phyloP scores from a whole-genome alignment of 2,797 vertebrate genomes.

The Myotis vivesi region DNA sequence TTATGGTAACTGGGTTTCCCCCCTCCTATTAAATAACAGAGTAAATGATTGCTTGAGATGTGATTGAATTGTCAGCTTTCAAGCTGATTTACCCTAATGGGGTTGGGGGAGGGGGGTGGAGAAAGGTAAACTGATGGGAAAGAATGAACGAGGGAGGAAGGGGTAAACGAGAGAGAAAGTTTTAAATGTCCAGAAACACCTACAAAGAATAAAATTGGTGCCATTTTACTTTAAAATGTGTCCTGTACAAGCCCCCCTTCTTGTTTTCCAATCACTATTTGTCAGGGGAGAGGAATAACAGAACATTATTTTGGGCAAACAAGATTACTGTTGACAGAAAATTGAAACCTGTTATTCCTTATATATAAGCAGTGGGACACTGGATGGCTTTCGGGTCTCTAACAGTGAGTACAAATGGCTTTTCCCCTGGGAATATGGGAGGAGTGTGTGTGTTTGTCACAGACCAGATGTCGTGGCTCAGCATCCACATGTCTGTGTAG shows the following conservation, averaged over 20 bases:
- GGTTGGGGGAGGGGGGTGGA: not conserved
- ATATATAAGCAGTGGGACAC: slow-evolving; percentile 2
- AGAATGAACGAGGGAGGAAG: not conserved
- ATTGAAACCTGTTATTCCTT: not conserved
- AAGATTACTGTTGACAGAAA: slow-evolving; percentile 55
- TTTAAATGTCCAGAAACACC: slow-evolving; percentile 22
- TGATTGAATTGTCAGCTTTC: slow-evolving; percentile 75
- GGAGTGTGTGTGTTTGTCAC: not conserved
- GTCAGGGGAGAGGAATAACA: not conserved
- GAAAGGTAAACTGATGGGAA: not conserved
- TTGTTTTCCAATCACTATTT: not conserved
- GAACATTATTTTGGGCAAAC: slow-evolving; percentile 49
- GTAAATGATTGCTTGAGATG: slow-evolving; percentile 71
- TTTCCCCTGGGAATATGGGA: slow-evolving; percentile 26
- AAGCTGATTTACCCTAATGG: slow-evolving; percentile 63
- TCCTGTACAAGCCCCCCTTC: not conserved
- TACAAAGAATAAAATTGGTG: not conserved
- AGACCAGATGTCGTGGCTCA: not conserved
- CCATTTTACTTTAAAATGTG: slow-evolving; percentile 37
- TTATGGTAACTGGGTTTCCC: slow-evolving; percentile 75
- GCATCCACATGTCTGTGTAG: not conserved
- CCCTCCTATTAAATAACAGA: slow-evolving; percentile 75
- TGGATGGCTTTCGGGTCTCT: not conserved
- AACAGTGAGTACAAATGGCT: not conserved
- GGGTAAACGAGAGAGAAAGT: not conserved